These are phyloP conservation scores for Drosophila tristis DNA, from an alignment of 1,140 invertebrate genomes.

Conservation along the genomic window DNA sequence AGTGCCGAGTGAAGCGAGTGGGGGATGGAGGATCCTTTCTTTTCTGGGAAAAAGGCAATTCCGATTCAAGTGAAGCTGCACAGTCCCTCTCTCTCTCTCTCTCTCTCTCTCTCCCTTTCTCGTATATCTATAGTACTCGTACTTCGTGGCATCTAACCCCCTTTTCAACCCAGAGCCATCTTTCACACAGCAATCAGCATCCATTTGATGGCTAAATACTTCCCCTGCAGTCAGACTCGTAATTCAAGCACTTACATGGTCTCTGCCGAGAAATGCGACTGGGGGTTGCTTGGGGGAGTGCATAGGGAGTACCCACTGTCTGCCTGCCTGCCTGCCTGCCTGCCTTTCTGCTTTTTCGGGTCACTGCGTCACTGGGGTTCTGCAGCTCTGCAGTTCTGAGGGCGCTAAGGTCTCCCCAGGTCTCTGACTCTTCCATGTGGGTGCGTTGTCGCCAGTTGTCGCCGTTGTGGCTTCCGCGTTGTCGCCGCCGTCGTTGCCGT, in stretches of 20 bases:
- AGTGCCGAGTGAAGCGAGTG: too few species aligned
- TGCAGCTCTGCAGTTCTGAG: background rate
- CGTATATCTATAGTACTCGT: too few species aligned
- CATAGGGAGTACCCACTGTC: background rate
- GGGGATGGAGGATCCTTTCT: too few species aligned
- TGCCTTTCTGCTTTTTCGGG: conserved; percentile 15
- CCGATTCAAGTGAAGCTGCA: too few species aligned
- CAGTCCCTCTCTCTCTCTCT: too few species aligned
- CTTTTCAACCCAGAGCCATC: too few species aligned
- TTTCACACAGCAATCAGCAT: conserved; percentile 52
- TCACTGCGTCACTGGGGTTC: conserved; percentile 21
- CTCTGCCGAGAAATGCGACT: background rate
- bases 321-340: too few species aligned
- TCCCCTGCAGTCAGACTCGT: conserved; percentile 32
- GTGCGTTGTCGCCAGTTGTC: conserved; percentile 30
- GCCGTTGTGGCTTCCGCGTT: conserved; percentile 28
- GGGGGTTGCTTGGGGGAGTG: conserved; percentile 9
- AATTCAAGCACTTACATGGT: conserved; percentile 9
- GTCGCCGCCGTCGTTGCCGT: background rate
- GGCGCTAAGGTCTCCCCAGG: conserved; percentile 19
- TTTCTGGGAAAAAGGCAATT: too few species aligned
- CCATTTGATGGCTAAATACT: conserved; percentile 58
- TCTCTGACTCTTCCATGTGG: conserved; percentile 50
- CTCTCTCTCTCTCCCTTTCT: too few species aligned
- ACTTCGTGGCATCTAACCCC: too few species aligned